These are phyloP conservation scores for Castor canadensis DNA, from an alignment of 2,113 vertebrate species.

Conservation along the genomic window DNA sequence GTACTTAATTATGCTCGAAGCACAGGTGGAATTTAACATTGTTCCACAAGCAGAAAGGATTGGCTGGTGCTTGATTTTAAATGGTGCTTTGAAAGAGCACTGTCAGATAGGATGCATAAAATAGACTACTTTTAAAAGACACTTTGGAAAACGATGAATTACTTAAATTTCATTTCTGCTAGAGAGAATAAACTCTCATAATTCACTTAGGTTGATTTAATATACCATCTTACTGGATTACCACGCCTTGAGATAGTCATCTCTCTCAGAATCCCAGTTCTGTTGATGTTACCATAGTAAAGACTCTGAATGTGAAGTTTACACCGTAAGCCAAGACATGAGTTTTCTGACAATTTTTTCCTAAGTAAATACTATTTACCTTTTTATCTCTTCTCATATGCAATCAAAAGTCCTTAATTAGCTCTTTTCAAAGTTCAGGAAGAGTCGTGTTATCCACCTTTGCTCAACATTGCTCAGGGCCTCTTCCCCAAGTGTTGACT, in stretches of 20 bases:
- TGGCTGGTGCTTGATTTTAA: constrained; percentile 74
- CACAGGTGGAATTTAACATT: constrained; percentile 81
- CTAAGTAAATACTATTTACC: neutral
- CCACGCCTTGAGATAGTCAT: constrained; percentile 52
- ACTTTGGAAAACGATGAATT: constrained; percentile 67
- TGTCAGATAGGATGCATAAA: constrained; percentile 33
- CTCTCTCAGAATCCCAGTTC: neutral
- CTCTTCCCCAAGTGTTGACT: neutral
- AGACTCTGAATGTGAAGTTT: neutral
- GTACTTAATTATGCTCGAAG: constrained; percentile 84
- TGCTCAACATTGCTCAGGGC: neutral
- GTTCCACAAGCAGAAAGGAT: constrained; percentile 73
- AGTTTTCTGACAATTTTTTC: neutral
- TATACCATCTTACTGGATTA: constrained; percentile 42
- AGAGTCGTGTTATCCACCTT: constrained; percentile 1
- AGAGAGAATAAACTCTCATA: constrained; percentile 61
- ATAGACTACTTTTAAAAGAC: constrained; percentile 41
- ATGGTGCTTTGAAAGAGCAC: constrained; percentile 69
- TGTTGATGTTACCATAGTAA: neutral
- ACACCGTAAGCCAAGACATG: neutral
- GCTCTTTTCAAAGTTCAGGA: neutral
- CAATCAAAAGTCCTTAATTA: constrained; percentile 12
- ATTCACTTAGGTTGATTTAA: constrained; percentile 68
- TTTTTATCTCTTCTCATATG: neutral
- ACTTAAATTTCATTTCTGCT: constrained; percentile 76